Percentiles rank a stretch among this genome's conserved stretches.
phyloP scores from a whole-genome alignment of 2,888 invertebrate genomes.

The Abscondita cerata region DNA sequence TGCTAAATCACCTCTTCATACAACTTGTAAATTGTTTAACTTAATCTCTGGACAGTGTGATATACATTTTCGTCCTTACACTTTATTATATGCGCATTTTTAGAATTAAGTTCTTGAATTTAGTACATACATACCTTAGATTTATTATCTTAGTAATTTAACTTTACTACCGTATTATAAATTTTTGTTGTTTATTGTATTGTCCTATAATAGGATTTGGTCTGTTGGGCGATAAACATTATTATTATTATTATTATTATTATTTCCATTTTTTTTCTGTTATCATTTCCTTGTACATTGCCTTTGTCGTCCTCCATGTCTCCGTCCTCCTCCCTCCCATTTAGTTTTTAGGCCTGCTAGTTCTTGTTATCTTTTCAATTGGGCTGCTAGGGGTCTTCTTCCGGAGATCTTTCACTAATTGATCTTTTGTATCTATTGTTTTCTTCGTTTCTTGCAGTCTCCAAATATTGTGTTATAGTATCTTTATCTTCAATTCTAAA shows the following conservation, averaged over 20 bases:
- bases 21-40: no score
- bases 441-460: neutral
- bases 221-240: no score
- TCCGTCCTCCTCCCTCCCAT: neutral
- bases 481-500: conserved; percentile 1
- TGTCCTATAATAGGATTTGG: neutral
- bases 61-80: no score
- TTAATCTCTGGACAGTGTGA: no score
- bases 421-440: neutral
- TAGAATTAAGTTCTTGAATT: no score
- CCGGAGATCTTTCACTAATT: neutral
- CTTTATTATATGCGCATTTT: no score
- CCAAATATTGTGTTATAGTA: conserved; percentile 10
- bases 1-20: no score
- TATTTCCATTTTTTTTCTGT: neutral
- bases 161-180: no score
- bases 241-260: no score
- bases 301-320: neutral
- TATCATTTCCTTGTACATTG: neutral
- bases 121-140: no score
- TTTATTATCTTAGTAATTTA: no score
- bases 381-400: neutral
- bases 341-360: conserved; percentile 1
- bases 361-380: neutral
- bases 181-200: conserved; percentile 18